Conservation (phyloP, 2,888 invertebrate genomes). For the Deilephila porcellus region DNA sequence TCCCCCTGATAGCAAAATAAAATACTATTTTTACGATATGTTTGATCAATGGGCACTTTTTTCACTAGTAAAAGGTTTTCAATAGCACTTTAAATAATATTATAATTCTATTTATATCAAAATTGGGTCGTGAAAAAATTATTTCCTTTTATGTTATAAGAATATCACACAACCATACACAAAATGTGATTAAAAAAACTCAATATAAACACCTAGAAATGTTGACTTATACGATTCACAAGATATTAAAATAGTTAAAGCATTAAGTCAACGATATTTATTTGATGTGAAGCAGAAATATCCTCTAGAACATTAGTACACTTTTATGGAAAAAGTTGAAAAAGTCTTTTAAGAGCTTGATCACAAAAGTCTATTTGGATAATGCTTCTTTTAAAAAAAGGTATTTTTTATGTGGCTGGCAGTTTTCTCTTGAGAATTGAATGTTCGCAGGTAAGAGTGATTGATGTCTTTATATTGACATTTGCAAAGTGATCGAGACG, state of each 20-base stretch:
- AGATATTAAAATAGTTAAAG: background rate
- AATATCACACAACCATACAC: no score
- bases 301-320: constrained; percentile 42
- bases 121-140: no score
- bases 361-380: constrained; percentile 46
- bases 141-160: no score
- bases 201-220: no score
- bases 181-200: no score
- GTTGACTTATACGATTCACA: background rate
- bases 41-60: no score
- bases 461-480: constrained; percentile 68
- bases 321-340: constrained; percentile 43
- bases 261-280: background rate
- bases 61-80: no score
- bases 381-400: constrained; percentile 51
- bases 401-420: constrained; percentile 52
- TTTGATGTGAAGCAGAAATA: constrained; percentile 41
- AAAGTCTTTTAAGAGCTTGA: constrained; percentile 42
- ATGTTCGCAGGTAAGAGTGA: constrained; percentile 68
- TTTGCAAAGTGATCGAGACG: constrained; percentile 61
- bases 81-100: no score
- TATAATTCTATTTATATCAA: no score
- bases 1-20: no score
- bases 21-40: no score
- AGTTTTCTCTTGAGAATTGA: constrained; percentile 62